These are phyloP conservation scores for Plagodis pulveraria DNA, from an alignment of 2,888 invertebrate species.

Conservation along the genomic window DNA sequence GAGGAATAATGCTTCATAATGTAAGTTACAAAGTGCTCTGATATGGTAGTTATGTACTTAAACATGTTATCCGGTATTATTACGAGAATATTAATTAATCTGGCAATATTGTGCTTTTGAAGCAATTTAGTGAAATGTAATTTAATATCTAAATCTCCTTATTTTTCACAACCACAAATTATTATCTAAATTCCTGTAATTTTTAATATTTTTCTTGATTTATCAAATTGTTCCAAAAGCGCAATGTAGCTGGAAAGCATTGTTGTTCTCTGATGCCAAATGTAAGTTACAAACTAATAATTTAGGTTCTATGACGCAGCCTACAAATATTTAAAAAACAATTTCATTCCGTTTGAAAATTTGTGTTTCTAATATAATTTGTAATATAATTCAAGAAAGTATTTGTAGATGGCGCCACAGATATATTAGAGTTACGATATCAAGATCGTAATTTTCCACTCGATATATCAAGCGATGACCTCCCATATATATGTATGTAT, in stretches of 20 bases:
- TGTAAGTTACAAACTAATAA: conserved; percentile 69
- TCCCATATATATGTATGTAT: conserved; percentile 20
- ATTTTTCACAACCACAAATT: neutral
- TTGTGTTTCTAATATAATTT: neutral
- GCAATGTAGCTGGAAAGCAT: conserved; percentile 40
- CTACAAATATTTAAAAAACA: conserved; percentile 18
- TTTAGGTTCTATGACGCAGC: conserved; percentile 18
- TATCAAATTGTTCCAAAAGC: conserved; percentile 27
- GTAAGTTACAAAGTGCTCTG: conserved; percentile 61
- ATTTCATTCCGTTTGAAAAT: neutral
- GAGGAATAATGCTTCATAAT: conserved; percentile 36
- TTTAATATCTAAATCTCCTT: no score
- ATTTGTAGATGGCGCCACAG: conserved; percentile 38
- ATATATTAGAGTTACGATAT: conserved; percentile 39
- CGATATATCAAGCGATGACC: conserved; percentile 15
- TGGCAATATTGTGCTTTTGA: conserved; percentile 26
- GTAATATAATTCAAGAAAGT: neutral
- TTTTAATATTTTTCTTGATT: neutral
- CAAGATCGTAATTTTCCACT: conserved; percentile 25
- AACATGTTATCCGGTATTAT: conserved; percentile 66
- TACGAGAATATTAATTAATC: conserved; percentile 34
- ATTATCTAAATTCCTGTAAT: neutral
- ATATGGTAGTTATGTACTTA: conserved; percentile 76
- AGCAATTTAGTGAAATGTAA: neutral
- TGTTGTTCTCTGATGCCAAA: conserved; percentile 71